These are phyloP conservation scores for Alentia gelatinosa DNA, from an alignment of 2,888 invertebrate genomes.

Conservation along the genomic window DNA sequence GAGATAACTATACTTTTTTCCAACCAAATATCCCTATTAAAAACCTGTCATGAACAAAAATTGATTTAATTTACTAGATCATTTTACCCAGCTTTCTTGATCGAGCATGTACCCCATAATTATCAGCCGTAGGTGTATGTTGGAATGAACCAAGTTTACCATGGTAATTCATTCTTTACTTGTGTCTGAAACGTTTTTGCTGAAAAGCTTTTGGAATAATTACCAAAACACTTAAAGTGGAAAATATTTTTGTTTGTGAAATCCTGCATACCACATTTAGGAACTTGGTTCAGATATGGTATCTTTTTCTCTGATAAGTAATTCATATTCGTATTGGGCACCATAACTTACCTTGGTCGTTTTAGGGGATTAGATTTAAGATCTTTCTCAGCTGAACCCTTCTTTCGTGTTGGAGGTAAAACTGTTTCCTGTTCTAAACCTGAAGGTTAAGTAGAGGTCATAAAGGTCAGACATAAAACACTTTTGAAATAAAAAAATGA, in stretches of 20 bases:
- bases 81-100: no score
- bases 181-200: no score
- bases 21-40: no score
- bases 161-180: no score
- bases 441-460: conserved; percentile 57
- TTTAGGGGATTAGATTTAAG: background rate
- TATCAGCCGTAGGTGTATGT: no score
- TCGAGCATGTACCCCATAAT: no score
- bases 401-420: conserved; percentile 67
- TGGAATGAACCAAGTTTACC: no score
- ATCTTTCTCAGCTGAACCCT: conserved; percentile 38
- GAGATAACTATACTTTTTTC: no score
- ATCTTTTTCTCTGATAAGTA: background rate
- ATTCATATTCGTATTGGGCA: background rate
- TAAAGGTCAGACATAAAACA: conserved; percentile 33
- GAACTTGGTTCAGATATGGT: background rate
- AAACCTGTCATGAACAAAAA: no score
- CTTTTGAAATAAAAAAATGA: no score
- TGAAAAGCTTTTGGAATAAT: no score
- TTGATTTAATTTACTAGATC: no score
- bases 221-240: background rate
- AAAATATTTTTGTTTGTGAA: background rate
- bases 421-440: conserved; percentile 87
- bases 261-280: background rate
- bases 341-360: conserved; percentile 54